Evolutionary conservation across 2,797 vertebrate species (phyloP), one percentile per base, ranked within the genome.

Genomic region (Rhabdophis nuchalis): DNA sequence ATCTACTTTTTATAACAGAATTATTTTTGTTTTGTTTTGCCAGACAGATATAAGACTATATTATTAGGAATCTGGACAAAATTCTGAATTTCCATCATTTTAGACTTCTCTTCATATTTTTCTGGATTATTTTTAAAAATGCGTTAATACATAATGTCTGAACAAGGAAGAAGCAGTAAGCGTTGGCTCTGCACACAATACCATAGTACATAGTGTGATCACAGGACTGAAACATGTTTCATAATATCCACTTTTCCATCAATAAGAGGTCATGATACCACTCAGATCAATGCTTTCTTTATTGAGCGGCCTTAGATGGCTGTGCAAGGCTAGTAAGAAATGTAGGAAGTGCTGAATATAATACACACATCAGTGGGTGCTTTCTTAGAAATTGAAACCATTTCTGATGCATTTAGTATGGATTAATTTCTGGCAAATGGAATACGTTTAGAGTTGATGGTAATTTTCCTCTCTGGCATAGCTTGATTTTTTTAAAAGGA

Each of bases 301-400:
- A 91, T 91, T 89, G 58, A 94, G 95, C 94, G 87, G 54, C 91
- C 41, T 41, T n/a, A 94, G 93, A 85, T 57, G 29, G 77, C 56
- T 92, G 4, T 93, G 36, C 0, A 91, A 94, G 9, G 90, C 68
- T 29, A 87, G 0, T 60, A 92, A 61, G 27, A 93, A 92, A 96
- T 93, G 41, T 60, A 94, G 41, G 50, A 95, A 95, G 25, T 58
- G 16, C 2, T 93, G 14, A 14, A 4, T 53, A 72, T 93, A 91
- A 94, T 95, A 94, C 85, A 5, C 0, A 36, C 4, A 68, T 90
- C 27, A 46, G 20, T 25, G 2, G 94, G 52, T 92, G 1, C 56
- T 95, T 96, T 96, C 90, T 93, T 64, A 95, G 94, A 96, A 94
- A 90, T 41, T 87, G 58, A 93, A 1, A 85, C 5, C 0, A 57